Evolutionary conservation across 35 echinoderm and acorn worm genomes (phyloP).

Genomic region (Ptychodera flava): DNA sequence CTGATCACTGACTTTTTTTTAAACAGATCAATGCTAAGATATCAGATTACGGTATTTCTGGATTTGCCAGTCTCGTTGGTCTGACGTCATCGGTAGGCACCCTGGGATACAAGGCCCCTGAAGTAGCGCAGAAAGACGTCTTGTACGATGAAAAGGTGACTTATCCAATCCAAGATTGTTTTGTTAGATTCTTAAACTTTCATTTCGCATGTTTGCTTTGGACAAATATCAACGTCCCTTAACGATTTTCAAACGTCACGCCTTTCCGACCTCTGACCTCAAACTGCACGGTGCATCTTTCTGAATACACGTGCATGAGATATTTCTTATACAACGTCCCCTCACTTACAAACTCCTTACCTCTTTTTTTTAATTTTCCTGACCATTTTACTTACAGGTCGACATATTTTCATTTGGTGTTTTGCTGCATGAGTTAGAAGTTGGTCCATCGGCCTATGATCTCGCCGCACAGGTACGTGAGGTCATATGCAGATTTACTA

Average conservation of each 20-base stretch:
- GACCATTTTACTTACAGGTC: slow-evolving; percentile 66
- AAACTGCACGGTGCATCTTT: no score
- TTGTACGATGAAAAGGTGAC: background rate
- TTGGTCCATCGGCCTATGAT: slow-evolving; percentile 19
- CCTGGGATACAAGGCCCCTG: slow-evolving; percentile 85
- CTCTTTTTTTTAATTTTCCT: no score
- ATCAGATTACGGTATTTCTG: slow-evolving; percentile 92
- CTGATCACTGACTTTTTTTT: no score
- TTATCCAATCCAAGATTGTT: no score
- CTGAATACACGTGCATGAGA: no score
- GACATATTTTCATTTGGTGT: slow-evolving; percentile 93
- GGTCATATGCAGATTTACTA: slow-evolving; percentile 88
- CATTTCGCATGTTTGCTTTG: no score
- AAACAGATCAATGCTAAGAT: slow-evolving; percentile 98
- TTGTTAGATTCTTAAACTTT: no score
- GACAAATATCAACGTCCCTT: no score
- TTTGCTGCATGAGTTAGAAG: slow-evolving; percentile 80
- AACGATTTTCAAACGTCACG: no score
- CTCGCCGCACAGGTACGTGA: background rate
- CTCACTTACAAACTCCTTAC: no score
- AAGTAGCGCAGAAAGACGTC: slow-evolving; percentile 24
- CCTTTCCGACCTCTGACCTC: no score
- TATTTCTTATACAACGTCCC: no score
- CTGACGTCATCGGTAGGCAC: slow-evolving; percentile 80
- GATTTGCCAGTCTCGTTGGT: slow-evolving; percentile 79